These are phyloP conservation scores for Epirrhoe alternata DNA, from an alignment of 2,888 invertebrate genomes.

Conservation along the genomic window DNA sequence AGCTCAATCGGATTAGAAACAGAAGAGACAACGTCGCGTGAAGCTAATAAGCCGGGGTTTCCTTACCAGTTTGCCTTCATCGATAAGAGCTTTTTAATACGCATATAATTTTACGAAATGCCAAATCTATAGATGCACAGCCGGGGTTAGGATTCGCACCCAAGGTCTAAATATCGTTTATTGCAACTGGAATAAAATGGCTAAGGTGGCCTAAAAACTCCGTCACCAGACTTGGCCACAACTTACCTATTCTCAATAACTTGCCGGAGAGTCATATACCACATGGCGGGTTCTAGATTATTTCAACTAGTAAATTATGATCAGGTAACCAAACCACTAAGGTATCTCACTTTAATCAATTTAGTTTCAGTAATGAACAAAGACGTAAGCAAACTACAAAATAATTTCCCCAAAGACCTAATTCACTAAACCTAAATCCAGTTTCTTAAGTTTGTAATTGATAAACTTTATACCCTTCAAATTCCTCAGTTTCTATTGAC, in stretches of 20 bases:
- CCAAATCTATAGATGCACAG: too few species aligned
- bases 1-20: not conserved
- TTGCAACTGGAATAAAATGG: too few species aligned
- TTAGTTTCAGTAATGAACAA: not conserved
- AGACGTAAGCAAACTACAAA: constrained; percentile 1
- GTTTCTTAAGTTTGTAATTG: constrained; percentile 37
- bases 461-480: constrained; percentile 37
- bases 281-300: constrained; percentile 10
- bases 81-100: too few species aligned
- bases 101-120: too few species aligned
- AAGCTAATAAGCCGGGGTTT: not conserved
- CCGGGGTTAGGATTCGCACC: too few species aligned
- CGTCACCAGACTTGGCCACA: too few species aligned
- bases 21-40: not conserved
- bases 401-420: constrained; percentile 29
- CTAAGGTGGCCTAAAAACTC: too few species aligned
- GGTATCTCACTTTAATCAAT: not conserved
- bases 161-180: too few species aligned
- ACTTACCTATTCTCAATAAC: constrained; percentile 12
- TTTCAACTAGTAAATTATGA: constrained; percentile 13
- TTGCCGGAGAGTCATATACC: constrained; percentile 22
- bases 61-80: not conserved
- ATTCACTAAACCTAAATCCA: constrained; percentile 33
- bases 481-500: constrained; percentile 44
- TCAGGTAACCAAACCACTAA: not conserved